phyloP scores from a whole-genome alignment of 2,888 invertebrate genomes.

The Strigamia maritima region DNA sequence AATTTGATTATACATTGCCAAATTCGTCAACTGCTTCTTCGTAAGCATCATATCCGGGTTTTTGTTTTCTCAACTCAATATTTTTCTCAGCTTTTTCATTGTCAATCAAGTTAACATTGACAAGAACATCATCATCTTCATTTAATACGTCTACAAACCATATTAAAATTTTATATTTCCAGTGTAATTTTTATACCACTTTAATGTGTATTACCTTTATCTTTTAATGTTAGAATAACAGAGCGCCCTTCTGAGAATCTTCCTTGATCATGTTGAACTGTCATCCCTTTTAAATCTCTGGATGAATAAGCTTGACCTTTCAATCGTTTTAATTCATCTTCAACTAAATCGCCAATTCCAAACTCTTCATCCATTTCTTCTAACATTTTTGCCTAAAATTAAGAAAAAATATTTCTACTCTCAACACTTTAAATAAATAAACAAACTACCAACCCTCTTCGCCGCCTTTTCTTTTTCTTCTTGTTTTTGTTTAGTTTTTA shows the following conservation, averaged over 20 bases:
- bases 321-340: constrained; percentile 63
- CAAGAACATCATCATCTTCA: constrained; percentile 78
- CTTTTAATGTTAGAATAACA: constrained; percentile 88
- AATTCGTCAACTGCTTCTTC: constrained; percentile 66
- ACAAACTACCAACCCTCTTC: constrained; percentile 62
- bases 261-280: constrained; percentile 74
- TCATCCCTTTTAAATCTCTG: constrained; percentile 72
- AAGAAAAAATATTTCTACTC: constrained; percentile 42
- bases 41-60: constrained; percentile 68
- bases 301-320: constrained; percentile 62
- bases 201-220: constrained; percentile 62
- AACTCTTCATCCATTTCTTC: constrained; percentile 95
- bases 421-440: no score
- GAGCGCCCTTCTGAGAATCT: constrained; percentile 72
- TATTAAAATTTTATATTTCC: not conserved
- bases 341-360: constrained; percentile 80
- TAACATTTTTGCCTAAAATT: constrained; percentile 74
- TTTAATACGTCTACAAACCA: constrained; percentile 35
- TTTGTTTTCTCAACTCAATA: constrained; percentile 76
- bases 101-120: constrained; percentile 86
- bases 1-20: constrained; percentile 51
- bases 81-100: constrained; percentile 82
- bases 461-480: constrained; percentile 80
- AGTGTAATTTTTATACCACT: not conserved
- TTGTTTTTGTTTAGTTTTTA: constrained; percentile 70